Evolutionary conservation across 2,888 invertebrate genomes (phyloP).

Genomic region (Holacanthella duospinosa): DNA sequence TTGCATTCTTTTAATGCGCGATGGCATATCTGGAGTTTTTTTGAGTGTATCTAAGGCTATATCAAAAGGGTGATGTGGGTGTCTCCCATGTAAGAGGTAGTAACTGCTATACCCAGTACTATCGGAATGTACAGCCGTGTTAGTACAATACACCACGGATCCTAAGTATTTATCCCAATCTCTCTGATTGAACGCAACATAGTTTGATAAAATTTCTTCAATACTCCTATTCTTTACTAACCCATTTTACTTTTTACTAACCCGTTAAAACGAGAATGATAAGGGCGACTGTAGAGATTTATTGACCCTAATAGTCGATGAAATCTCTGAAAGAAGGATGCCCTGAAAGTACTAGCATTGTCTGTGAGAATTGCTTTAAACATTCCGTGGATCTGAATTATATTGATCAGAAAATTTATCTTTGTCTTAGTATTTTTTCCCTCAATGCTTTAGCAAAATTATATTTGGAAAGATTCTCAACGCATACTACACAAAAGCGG

Average conservation of each 20-base stretch:
- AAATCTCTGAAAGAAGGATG: constrained; percentile 8
- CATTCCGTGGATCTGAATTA: constrained; percentile 13
- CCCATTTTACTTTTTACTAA: constrained; percentile 23
- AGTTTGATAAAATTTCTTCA: constrained; percentile 11
- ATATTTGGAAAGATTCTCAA: constrained; percentile 17
- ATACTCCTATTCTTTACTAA: constrained; percentile 27
- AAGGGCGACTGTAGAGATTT: constrained; percentile 18
- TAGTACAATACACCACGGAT: constrained; percentile 18
- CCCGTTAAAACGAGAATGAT: constrained; percentile 26
- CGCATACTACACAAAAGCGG: constrained; percentile 11
- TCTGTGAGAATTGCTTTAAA: constrained; percentile 21
- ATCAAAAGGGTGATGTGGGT: constrained; percentile 20
- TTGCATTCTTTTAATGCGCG: not conserved
- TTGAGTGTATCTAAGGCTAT: not conserved
- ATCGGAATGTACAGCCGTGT: constrained; percentile 15
- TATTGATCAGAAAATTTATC: constrained; percentile 13
- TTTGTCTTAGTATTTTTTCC: not conserved
- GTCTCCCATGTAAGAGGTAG: constrained; percentile 22
- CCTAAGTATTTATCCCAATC: constrained; percentile 27
- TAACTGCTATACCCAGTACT: constrained; percentile 22
- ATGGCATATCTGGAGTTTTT: not conserved
- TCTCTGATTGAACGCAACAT: constrained; percentile 19
- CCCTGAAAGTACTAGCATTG: constrained; percentile 19
- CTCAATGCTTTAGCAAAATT: constrained; percentile 7
- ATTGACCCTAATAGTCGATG: constrained; percentile 7